Base-by-base conservation (phyloP, 2,888 invertebrate species). In the Melolontha melolontha region DNA sequence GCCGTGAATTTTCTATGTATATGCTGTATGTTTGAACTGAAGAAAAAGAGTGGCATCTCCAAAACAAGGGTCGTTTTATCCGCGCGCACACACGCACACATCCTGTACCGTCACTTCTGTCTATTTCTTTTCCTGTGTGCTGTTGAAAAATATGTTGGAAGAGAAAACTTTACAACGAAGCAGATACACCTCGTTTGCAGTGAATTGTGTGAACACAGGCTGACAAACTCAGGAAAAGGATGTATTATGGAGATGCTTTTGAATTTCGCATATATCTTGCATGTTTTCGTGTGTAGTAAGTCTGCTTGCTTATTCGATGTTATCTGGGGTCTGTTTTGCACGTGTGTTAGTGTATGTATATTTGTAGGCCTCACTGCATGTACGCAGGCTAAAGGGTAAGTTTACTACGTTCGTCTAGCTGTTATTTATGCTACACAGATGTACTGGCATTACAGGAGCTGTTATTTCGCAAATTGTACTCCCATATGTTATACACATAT, bases 161-260 rank as follows among this genome's bases (percentile, higher is more conserved):
- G 6, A 10, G 34, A 34, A 10, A 34, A 34, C 34, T 34, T 34
- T 34, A 8, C 34, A 34, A 10, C 34, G 10, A 34, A 29, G 44
- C 16, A 47, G 59, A 59, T 59, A 59, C 59, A 59, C 59, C 59
- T 59, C 59, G 59, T 59, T 59, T 59, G 59, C 44, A 59, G 59
- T 44, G 59, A 59, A 59, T 59, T 59, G 59, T 59, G 59, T 16
- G 59, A 59, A 59, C 59, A 47, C 44, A 47, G 29, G 10, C 44
- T 59, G 44, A 59, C 59, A 59, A 59, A 59, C 59, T 44, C 34
- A 29, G 55, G 59, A 29, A 47, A 59, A 29, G 47, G 47, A 59
- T 59, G 47, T 59, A 59, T 59, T 59, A 44, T 47, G 59, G 44
- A 59, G 59, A 59, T 47, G 59, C 47, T 47, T 14, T 47, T 47